phyloP scores from a whole-genome alignment of 2,888 invertebrate genomes.

The Arge pagana region DNA sequence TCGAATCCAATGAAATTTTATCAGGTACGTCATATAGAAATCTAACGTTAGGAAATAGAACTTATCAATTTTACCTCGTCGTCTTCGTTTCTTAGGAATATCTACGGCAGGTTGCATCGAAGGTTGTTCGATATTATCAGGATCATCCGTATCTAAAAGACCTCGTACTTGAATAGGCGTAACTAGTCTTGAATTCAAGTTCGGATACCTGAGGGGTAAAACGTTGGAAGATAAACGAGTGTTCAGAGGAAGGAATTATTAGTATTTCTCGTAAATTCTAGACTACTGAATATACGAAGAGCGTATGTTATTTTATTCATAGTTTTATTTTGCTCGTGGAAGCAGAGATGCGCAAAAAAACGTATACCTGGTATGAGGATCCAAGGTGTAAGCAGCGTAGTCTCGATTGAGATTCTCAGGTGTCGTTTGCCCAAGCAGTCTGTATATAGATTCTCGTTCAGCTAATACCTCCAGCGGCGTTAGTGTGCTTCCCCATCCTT shows the following conservation, averaged over 20 bases:
- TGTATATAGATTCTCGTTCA: constrained; percentile 92
- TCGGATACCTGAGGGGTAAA: constrained; percentile 72
- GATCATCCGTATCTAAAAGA: constrained; percentile 75
- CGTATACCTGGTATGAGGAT: constrained; percentile 82
- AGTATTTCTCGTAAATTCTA: background rate
- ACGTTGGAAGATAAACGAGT: constrained; percentile 9
- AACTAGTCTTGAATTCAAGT: constrained; percentile 77
- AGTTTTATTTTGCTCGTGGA: background rate
- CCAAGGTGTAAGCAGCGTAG: constrained; percentile 82
- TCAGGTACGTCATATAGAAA: background rate
- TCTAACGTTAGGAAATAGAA: background rate
- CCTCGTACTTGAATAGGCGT: constrained; percentile 76
- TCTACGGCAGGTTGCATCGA: constrained; percentile 59
- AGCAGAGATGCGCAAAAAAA: too few species aligned
- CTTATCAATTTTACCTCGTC: constrained; percentile 60
- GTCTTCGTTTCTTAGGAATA: constrained; percentile 69
- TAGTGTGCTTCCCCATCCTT: constrained; percentile 74
- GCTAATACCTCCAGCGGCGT: constrained; percentile 87
- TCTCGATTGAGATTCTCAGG: constrained; percentile 94
- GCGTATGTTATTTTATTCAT: too few species aligned
- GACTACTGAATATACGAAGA: background rate
- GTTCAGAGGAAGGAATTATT: too few species aligned
- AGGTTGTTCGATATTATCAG: constrained; percentile 64
- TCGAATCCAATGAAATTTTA: constrained; percentile 1
- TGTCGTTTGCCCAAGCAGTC: constrained; percentile 86